Conservation (phyloP, 2,797 vertebrate genomes). For the Acanthurus lineatus region DNA sequence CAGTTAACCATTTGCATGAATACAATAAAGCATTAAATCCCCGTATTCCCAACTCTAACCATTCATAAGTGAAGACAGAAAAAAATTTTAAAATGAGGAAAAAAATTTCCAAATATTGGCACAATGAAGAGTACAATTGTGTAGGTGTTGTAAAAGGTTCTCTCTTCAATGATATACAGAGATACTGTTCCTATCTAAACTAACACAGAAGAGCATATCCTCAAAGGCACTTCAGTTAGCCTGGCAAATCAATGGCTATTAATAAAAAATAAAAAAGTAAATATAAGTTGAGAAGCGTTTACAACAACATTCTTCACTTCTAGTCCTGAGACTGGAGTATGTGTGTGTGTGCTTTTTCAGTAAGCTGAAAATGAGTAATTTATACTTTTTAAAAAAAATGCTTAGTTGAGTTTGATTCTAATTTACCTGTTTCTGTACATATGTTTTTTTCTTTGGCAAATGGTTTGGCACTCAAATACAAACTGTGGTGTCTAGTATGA, state of each 20-base stretch:
- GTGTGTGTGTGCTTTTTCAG: constrained; percentile 8
- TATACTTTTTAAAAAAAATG: background rate
- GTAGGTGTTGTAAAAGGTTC: constrained; percentile 10
- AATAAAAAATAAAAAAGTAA: constrained; percentile 68
- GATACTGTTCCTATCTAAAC: constrained; percentile 28
- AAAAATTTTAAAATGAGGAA: background rate
- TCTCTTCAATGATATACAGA: constrained; percentile 31
- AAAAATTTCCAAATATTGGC: constrained; percentile 30
- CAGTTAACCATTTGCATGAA: constrained; percentile 26
- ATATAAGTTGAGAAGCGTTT: constrained; percentile 65
- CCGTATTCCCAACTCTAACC: constrained; percentile 12
- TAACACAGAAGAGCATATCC: constrained; percentile 36
- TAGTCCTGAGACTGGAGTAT: constrained; percentile 53
- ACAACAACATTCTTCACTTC: constrained; percentile 60
- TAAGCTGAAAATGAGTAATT: background rate
- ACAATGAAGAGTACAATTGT: constrained; percentile 27
- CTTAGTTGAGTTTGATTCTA: background rate
- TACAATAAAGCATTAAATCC: constrained; percentile 28
- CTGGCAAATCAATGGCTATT: constrained; percentile 61
- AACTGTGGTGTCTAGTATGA: constrained; percentile 8
- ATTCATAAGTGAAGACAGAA: constrained; percentile 13
- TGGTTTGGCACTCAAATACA: constrained; percentile 14
- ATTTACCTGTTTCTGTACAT: background rate
- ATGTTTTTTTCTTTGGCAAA: constrained; percentile 62
- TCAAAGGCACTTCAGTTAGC: constrained; percentile 64